Evolutionary conservation across 1,140 invertebrate genomes (phyloP), one percentile per base, ranked within the genome.

Genomic region (Apis dorsata): DNA sequence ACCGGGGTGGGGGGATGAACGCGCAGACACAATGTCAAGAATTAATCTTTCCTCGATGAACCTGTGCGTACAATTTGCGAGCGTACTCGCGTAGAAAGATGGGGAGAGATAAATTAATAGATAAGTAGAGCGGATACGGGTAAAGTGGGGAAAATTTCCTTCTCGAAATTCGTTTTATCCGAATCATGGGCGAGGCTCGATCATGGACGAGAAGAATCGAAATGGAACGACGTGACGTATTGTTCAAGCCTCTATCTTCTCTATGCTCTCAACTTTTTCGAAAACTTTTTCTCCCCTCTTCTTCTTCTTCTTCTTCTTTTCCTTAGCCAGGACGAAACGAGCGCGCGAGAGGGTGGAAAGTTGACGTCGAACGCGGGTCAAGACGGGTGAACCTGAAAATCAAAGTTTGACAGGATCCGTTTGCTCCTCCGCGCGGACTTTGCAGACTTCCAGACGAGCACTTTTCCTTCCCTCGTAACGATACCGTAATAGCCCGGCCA

Each of bases 401-500:
- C 80, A 85, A 91, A 90, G 86, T 90, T 91, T 85, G 84, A 89
- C 82, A 83, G 86, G 69, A 85, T 87, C 79, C 85, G 88, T 89
- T 90, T 91, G 86, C 79, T 82, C 5, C 85, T 88, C 60, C 55
- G 75, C 85, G 59, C 60, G 51, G 83, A 89, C 68, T 89, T 88
- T 68, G 65, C 81, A 66, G 85, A 88, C 79, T 86, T 84, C 51
- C 70, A 44, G 13, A 63, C 78, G n/a, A 60, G 60, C 75, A 75
- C 81, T 87, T 86, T 66, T 66, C 80, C 10, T 69, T 71, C 19
- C 49, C 13, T 60, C 63, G 69, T 17, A 62, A 74, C 69, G 70
- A 73, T 60, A 55, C 49, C 24, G 49, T 63, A 83, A 83, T 70
- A 78, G 81, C 72, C 53, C 49, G 57, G 51, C 75, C 81, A 70